phyloP scores from a whole-genome alignment of 2,797 vertebrate species.

The Muscicapa striata region DNA sequence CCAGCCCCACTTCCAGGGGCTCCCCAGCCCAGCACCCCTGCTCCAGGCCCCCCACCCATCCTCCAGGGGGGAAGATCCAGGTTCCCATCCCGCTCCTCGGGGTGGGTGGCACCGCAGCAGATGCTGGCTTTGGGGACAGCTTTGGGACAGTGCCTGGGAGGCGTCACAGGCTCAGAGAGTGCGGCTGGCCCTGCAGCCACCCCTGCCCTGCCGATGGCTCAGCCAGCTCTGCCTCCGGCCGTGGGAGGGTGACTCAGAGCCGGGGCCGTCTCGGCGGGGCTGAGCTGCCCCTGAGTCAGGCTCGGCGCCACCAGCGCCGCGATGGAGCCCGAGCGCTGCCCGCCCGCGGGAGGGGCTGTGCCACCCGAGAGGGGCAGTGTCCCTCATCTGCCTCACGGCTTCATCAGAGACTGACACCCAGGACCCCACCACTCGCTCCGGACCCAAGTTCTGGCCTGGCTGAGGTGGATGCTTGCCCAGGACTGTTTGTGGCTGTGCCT shows the following conservation, averaged over 20 bases:
- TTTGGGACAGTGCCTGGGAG: neutral
- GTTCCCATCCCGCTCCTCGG: neutral
- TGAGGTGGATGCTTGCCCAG: no score
- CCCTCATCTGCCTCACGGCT: no score
- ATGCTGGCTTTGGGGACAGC: rapidly evolving
- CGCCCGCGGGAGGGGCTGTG: neutral
- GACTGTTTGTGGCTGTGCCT: no score
- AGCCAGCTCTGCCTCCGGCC: neutral
- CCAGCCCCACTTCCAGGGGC: no score
- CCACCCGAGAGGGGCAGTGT: neutral
- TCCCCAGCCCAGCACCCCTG: neutral
- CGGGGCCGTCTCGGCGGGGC: neutral
- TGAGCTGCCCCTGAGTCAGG: neutral
- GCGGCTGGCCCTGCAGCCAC: neutral
- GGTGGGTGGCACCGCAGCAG: rapidly evolving
- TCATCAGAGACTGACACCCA: no score
- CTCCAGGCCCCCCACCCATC: neutral
- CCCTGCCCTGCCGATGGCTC: neutral
- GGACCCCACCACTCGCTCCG: no score
- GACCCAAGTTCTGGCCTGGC: no score
- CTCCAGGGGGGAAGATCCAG: neutral
- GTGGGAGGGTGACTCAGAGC: neutral
- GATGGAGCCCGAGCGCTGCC: neutral
- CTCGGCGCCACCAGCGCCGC: rapidly evolving
- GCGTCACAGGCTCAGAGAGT: rapidly evolving